Base-by-base conservation (phyloP, 2,797 vertebrate species). In the Hydrophis major region DNA sequence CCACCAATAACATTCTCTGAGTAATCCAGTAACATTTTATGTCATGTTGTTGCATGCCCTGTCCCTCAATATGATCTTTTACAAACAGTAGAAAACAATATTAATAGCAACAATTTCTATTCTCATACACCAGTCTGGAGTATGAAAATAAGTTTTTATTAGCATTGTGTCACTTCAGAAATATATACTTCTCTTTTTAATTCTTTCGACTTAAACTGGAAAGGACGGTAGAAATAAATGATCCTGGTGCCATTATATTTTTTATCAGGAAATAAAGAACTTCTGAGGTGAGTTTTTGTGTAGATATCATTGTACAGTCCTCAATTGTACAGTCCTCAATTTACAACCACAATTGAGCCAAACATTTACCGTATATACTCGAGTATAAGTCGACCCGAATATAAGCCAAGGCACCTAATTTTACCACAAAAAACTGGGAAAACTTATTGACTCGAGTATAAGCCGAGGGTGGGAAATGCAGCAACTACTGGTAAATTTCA, bases 91-190 rank as follows among this genome's bases (percentile, higher is more conserved):
- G 57, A 61, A 55, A 88, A 69, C 32, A 42, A 87, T 37, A 56
- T 42, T 18, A 78, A n/a, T 94, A 93, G 88, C 87, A 94, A 91
- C 53, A 47, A 16, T 60, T 55, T 60, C 14, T 93, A 92, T 60
- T 12, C 32, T 94, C 93, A 93, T 88, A 60, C 20, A 3, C 88
- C 55, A 89, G 11, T 3, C 27, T 61, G 18, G 20, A 28, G 86
- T n/a, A 56, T 11, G 37, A 83, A 47, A 83, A 25, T 47, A 83
- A 37, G 20, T 83, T 10, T 83, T 37, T 12, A 25, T 47, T 83
- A 83, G 18, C 37, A 42, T 78, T 42, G 20, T 78, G 20, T 47
- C 74, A 47, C 37, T 47, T 83, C 37, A 83, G 74, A 42, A 25
- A 47, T 25, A 83, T 83, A 83, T 47, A 47, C 37, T 47, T 83